These are phyloP conservation scores for Actinia tenebrosa DNA, from an alignment of 64 coral and sea anemone genomes.

Conservation along the genomic window DNA sequence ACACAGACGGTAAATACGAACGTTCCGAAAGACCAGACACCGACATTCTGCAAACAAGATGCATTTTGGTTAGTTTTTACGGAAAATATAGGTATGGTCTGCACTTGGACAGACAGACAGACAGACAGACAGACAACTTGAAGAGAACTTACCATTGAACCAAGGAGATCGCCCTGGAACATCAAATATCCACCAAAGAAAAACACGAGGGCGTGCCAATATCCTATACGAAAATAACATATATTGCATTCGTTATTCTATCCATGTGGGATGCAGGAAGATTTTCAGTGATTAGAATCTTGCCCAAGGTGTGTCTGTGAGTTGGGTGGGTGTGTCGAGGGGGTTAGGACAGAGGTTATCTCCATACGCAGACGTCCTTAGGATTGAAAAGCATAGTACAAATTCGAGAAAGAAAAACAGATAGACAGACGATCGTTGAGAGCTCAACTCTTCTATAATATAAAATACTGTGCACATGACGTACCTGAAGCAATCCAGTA, in stretches of 20 bases:
- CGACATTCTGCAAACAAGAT: slow-evolving; percentile 62
- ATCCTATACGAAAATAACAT: slow-evolving; percentile 40
- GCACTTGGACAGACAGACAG: too few species aligned
- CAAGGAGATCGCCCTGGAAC: slow-evolving; percentile 67
- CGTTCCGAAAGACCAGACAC: slow-evolving; percentile 91
- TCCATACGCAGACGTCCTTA: too few species aligned
- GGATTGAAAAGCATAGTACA: too few species aligned
- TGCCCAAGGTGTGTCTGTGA: too few species aligned
- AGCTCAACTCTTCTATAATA: too few species aligned
- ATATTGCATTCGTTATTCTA: neutral
- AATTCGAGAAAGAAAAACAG: too few species aligned
- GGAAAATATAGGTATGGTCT: too few species aligned
- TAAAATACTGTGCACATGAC: too few species aligned
- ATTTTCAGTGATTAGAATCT: neutral
- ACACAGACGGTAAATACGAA: slow-evolving; percentile 83
- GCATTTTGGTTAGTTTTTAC: neutral
- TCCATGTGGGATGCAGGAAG: neutral
- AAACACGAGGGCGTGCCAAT: slow-evolving; percentile 80
- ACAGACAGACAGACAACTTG: neutral
- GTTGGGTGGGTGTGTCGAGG: too few species aligned
- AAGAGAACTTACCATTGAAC: slow-evolving; percentile 48
- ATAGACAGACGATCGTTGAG: too few species aligned
- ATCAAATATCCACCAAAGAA: slow-evolving; percentile 85
- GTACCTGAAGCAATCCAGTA: slow-evolving; percentile 84
- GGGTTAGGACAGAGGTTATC: too few species aligned